Evolutionary conservation across 2,797 vertebrate species (phyloP), one percentile per base, ranked within the genome.

Genomic region (Poeciliopsis gracilis): DNA sequence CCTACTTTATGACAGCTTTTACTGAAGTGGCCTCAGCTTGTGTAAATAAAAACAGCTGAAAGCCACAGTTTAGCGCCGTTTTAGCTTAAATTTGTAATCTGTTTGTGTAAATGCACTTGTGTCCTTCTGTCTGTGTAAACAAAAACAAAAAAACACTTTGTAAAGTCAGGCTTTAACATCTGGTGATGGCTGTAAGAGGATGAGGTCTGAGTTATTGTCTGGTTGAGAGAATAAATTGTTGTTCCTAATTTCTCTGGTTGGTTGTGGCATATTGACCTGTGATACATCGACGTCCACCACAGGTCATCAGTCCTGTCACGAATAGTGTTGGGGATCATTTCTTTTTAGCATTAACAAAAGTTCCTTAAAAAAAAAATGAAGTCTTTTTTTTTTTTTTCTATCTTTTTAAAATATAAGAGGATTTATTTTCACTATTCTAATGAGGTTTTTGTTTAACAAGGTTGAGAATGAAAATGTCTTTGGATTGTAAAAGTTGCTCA

Each of bases 81-180:
- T 45, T 43, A 70, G 13, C 23, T 70, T 16, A 15, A 15, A 45
- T 25, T 28, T 45, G 12, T 43, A 16, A 15, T 67, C 63, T 25
- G 63, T 70, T 69, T n/a, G 6, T 70, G 67, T 46, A 15, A 12
- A 45, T 70, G 72, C 78, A 70, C 20, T 5, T 79, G 47, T 75
- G 63, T 75, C 41, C 81, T 72, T 77, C 63, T 86, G 59, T 87
- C 86, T 88, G 87, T 89, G 87, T 88, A 83, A 69, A 53, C 73
- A 82, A 72, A 67, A 53, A 73, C 80, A 67, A 28, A 36, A 36
- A 83, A 41, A 28, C 75, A 66, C 33, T 79, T 78, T 88, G 84
- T 86, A 86, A 82, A 82, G 79, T 25, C 45, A 10, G 15, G 15
- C 30, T 63, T 33, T 63, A 63, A 63, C 30, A 20, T 18, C 33